These are phyloP conservation scores for Protonemura montana DNA, from an alignment of 2,888 invertebrate species.

Conservation along the genomic window DNA sequence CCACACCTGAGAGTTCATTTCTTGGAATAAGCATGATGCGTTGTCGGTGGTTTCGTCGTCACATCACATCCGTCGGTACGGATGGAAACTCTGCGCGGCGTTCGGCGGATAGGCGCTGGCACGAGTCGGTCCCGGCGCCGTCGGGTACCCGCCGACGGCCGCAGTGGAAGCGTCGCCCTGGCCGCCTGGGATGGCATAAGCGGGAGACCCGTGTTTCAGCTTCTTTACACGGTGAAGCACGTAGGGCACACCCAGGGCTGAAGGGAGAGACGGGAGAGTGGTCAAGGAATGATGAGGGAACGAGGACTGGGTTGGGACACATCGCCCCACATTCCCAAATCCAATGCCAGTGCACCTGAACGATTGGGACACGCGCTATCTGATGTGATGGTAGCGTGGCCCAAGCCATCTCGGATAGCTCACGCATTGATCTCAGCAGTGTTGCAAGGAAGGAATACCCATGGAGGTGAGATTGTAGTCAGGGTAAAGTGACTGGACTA, in stretches of 20 bases:
- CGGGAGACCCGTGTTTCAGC: constrained; percentile 47
- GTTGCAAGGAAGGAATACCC: too few species aligned
- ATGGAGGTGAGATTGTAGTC: too few species aligned
- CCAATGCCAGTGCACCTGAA: background rate
- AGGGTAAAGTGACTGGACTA: too few species aligned
- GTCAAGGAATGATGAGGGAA: background rate
- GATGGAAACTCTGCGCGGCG: constrained; percentile 62
- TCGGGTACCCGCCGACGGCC: constrained; percentile 52
- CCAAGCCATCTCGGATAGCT: constrained; percentile 54
- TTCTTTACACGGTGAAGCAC: constrained; percentile 40
- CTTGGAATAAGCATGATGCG: background rate
- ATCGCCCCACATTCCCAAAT: background rate
- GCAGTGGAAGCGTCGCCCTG: constrained; percentile 53
- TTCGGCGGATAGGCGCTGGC: constrained; percentile 59
- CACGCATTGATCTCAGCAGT: too few species aligned
- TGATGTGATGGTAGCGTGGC: constrained; percentile 52
- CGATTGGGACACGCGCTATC: background rate
- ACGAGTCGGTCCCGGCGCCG: constrained; percentile 62
- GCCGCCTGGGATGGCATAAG: constrained; percentile 52
- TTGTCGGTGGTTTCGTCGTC: background rate
- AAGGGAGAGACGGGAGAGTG: constrained; percentile 36
- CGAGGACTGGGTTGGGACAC: too few species aligned
- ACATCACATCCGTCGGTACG: constrained; percentile 58
- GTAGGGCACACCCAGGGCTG: background rate
- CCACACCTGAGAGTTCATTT: constrained; percentile 1